Evolutionary conservation across 2,888 invertebrate genomes (phyloP), one percentile per base, ranked within the genome.

Genomic region (Lucinisca nassula): DNA sequence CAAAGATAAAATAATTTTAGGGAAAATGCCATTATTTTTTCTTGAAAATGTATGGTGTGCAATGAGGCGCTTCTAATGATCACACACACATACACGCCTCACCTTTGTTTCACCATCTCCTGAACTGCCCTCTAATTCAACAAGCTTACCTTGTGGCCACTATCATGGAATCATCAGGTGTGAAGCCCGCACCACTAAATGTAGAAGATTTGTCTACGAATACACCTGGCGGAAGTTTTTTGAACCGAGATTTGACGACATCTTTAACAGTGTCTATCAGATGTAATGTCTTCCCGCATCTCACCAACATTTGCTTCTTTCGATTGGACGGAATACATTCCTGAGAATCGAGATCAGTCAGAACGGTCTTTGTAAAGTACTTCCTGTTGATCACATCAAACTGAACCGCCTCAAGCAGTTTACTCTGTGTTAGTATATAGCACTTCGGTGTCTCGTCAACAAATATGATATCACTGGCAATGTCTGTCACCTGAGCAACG

Each of bases 131-230:
- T n/a, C n/a, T n/a, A n/a, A n/a, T n/a, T n/a, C n/a, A n/a, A n/a
- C 78, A 40, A 10, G 40, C 24, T 27, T 67, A 67, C 67, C 67
- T 67, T 14, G 93, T 90, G 0, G 94, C 95, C 1, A 95, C 92
- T 10, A 95, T 88, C 83, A 94, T 80, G 0, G 77, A 85, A 82
- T 95, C 95, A 55, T 94, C 90, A 0, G 92, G 91, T 8, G 94
- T 92, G 82, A 95, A 95, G 0, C 93, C 94, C 6, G 95, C 95
- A 0, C 94, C 95, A 6, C 92, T 92, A 84, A 95, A 95, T 2
- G 88, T 87, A 1, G 95, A 93, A 70, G 90, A 91, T 1, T 85
- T 91, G 72, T 95, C 95, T 10, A 93, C 87, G 79, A 94, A 94
- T 8, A 94, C 92, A 0, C 93, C 93, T 27, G 92, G 82, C 0